Evolutionary conservation across 2,113 vertebrate species (phyloP).

Genomic region (Sylvilagus bachmani): DNA sequence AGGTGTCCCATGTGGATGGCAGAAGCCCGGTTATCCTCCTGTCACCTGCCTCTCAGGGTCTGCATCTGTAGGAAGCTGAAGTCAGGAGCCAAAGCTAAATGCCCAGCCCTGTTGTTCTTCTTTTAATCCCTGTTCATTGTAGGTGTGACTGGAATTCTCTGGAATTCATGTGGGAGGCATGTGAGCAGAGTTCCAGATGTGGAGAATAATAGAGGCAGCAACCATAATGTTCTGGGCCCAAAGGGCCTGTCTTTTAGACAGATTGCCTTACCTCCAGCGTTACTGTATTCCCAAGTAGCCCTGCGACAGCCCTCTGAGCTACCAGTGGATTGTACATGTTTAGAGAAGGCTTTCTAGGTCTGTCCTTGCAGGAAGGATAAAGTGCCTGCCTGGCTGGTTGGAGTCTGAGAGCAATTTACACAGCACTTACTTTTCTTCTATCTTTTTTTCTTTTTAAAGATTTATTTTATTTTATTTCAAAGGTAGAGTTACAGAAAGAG

Average conservation of each 20-base stretch:
- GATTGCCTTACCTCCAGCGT: background rate
- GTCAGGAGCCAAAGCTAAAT: no score
- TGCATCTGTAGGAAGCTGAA: no score
- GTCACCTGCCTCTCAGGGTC: no score
- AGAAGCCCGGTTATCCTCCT: no score
- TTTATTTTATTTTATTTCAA: no score
- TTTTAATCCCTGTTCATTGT: background rate
- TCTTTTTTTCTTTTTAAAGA: background rate
- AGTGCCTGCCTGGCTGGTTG: background rate
- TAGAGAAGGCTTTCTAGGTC: background rate
- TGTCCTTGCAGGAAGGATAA: background rate
- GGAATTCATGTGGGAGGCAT: background rate
- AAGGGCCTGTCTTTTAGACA: background rate
- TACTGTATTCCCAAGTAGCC: background rate
- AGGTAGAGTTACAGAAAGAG: no score
- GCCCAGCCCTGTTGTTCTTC: background rate
- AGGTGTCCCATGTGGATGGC: no score
- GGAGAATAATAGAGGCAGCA: background rate
- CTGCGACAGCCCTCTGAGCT: background rate
- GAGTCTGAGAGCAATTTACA: background rate
- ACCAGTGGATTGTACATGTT: background rate
- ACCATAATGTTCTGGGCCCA: background rate
- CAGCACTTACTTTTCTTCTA: background rate
- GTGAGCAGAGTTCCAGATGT: background rate
- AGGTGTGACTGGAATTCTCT: background rate